Evolutionary conservation across 1,140 invertebrate species (phyloP), one percentile per base, ranked within the genome.

Genomic region (Hylaeus anthracinus): DNA sequence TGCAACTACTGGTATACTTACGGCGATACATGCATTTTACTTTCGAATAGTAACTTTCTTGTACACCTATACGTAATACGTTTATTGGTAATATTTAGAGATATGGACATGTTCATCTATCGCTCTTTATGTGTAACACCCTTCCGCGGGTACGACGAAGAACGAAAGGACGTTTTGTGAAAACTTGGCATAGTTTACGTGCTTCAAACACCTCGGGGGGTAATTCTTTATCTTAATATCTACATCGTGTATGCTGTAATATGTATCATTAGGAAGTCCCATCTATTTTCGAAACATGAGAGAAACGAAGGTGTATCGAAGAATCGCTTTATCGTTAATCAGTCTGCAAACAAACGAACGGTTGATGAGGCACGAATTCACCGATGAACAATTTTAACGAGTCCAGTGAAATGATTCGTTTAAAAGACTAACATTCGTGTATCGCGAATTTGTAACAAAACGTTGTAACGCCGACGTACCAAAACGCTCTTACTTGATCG

Each of bases 401-500:
- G 6, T 10, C 60, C 14, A 73, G 5, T n/a, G 48, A 41, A 39
- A 39, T 1, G 37, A 26, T 74, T 55, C 2, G 2, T 55, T 15
- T 43, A 43, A 26, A 37, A 3, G 14, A 65, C 9, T 53, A 74
- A 74, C 10, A 48, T 76, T 71, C 10, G 15, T 26, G n/a, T 56
- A 41, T 61, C 64, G 43, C 43, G 67, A 66, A 60, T 79, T 82
- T 82, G 81, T 82, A 82, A 82, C 69, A 72, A 79, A 82, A 82
- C 69, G 5, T 53, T 43, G 14, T 15, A 67, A 3, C 9, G 8
- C 12, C 12, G n/a, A 69, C 39, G 26, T 2, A 60, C 65, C 9
- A 56, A 64, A 26, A 67, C 43, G 39, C 79, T n/a, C 48, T 79
- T 78, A 73, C 60, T 84, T 72, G 53, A 53, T 79, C 53, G 70